A percentile compares a stretch with the other conserved stretches of the same genome.
Evolutionary conservation across 2,888 invertebrate genomes (phyloP).

Genomic region (Xylota segnis): DNA sequence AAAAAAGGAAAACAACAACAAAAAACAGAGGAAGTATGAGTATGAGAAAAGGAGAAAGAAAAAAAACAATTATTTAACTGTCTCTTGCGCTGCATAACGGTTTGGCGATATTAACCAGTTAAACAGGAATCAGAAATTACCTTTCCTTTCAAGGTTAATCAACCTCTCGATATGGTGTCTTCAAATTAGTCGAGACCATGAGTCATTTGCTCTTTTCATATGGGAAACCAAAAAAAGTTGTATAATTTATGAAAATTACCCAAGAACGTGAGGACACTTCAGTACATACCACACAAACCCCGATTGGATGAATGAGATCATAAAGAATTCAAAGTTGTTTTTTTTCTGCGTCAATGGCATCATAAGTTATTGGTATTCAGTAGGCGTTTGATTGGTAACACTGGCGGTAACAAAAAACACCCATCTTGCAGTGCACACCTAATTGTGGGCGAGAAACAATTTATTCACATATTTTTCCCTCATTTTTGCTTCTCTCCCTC

Average conservation of each 20-base stretch:
- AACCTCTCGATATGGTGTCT: slow-evolving; percentile 44
- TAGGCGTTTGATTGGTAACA: slow-evolving; percentile 68
- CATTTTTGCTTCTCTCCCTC: slow-evolving; percentile 1
- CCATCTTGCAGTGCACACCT: slow-evolving; percentile 44
- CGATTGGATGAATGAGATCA: slow-evolving; percentile 35
- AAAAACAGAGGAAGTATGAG: slow-evolving; percentile 12
- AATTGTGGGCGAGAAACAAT: slow-evolving; percentile 59
- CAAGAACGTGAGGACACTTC: slow-evolving; percentile 30
- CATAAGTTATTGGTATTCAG: slow-evolving; percentile 58
- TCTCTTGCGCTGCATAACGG: slow-evolving; percentile 41
- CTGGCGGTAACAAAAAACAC: slow-evolving; percentile 2
- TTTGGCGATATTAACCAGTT: slow-evolving; percentile 44
- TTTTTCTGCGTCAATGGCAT: slow-evolving; percentile 37
- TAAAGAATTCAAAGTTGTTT: slow-evolving; percentile 31
- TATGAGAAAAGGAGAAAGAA: not conserved
- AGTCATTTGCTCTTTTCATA: slow-evolving; percentile 17
- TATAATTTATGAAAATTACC: slow-evolving; percentile 35
- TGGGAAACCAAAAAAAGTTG: slow-evolving; percentile 19
- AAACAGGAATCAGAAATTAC: slow-evolving; percentile 60
- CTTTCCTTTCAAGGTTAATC: slow-evolving; percentile 72
- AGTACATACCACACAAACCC: not conserved
- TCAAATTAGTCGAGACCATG: slow-evolving; percentile 14
- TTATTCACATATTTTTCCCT: slow-evolving; percentile 18
- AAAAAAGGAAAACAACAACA: slow-evolving; percentile 16
- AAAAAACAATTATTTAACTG: slow-evolving; percentile 53